Percentiles rank a stretch among this genome's conserved stretches.
These are phyloP conservation scores for Himalopsyche kuldschensis DNA, from an alignment of 2,888 invertebrate genomes.

Conservation along the genomic window DNA sequence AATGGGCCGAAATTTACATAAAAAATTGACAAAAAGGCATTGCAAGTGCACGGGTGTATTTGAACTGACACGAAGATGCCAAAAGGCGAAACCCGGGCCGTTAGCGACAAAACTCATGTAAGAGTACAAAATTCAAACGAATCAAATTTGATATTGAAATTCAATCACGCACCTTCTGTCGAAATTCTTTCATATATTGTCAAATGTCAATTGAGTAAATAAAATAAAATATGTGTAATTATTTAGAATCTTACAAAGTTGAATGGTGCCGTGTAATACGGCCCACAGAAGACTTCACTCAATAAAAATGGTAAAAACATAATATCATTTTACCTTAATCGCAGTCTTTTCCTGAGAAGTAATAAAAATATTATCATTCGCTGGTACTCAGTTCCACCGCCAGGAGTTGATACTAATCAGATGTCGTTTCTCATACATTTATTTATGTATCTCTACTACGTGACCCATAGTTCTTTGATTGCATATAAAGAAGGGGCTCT, in stretches of 20 bases:
- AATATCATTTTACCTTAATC: conserved; percentile 21
- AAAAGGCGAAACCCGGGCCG: background rate
- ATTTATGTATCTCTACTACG: conserved; percentile 12
- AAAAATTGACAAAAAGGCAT: too few species aligned
- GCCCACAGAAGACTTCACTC: background rate
- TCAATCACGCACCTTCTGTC: too few species aligned
- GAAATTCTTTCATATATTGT: too few species aligned
- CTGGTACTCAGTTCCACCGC: background rate
- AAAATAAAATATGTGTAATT: too few species aligned
- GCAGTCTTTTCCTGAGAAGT: conserved; percentile 22
- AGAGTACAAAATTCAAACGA: background rate
- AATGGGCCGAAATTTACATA: too few species aligned
- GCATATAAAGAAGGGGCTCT: background rate
- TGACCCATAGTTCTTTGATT: conserved; percentile 11
- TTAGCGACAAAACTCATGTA: background rate
- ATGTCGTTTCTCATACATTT: conserved; percentile 3
- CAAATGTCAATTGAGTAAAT: too few species aligned
- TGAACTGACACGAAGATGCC: too few species aligned
- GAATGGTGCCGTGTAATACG: background rate
- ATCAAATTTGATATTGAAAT: too few species aligned
- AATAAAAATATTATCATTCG: conserved; percentile 20
- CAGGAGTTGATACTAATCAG: conserved; percentile 10
- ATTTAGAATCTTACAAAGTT: too few species aligned
- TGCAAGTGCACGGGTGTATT: too few species aligned
- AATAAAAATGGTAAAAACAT: conserved; percentile 25